phyloP scores from a whole-genome alignment of 2,888 invertebrate genomes.

The Didymodactylos carnosus region DNA sequence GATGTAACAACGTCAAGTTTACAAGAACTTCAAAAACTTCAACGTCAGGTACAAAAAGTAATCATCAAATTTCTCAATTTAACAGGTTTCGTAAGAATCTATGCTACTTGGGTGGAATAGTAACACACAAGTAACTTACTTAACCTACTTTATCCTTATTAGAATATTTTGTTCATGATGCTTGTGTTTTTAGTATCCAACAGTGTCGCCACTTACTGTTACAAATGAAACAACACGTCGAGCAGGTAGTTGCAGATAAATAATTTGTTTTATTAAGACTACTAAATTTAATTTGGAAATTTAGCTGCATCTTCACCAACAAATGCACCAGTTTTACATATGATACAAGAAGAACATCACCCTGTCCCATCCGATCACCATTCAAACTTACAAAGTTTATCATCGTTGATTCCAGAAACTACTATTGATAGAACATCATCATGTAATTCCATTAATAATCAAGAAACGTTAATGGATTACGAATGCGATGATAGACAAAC shows the following conservation, averaged over 20 bases:
- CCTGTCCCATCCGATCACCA: not conserved
- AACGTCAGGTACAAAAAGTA: not conserved
- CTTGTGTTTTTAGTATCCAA: not conserved
- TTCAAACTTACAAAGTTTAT: not conserved
- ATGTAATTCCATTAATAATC: too few relatives aligned
- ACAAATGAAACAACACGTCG: not conserved
- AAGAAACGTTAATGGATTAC: too few relatives aligned
- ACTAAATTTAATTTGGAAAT: not conserved
- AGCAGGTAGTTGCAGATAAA: not conserved
- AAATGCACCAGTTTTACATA: not conserved
- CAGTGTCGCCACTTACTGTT: not conserved
- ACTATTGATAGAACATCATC: too few relatives aligned
- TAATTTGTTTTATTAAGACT: not conserved
- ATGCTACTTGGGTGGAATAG: too few relatives aligned
- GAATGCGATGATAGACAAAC: too few relatives aligned
- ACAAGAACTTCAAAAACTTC: not conserved
- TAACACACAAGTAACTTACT: too few relatives aligned
- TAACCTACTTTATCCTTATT: too few relatives aligned
- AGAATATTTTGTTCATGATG: not conserved
- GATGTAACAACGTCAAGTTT: not conserved
- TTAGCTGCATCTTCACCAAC: not conserved
- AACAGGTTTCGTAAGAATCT: too few relatives aligned
- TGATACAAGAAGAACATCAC: not conserved
- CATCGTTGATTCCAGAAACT: too few relatives aligned
- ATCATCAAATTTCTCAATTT: not conserved